phyloP scores from a whole-genome alignment of 2,888 invertebrate genomes.

The Coleophora deauratella region DNA sequence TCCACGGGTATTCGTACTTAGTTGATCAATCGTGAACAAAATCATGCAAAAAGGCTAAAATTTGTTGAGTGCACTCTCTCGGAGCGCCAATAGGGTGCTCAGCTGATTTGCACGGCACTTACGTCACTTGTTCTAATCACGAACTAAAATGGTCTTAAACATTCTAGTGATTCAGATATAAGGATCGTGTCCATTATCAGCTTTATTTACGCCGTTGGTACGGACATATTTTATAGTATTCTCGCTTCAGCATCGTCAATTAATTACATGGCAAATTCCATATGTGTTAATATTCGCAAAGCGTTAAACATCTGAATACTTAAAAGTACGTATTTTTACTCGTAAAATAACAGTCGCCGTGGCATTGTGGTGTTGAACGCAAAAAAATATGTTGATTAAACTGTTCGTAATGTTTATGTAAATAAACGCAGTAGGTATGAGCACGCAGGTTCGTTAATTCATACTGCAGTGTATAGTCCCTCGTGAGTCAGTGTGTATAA shows the following conservation, averaged over 20 bases:
- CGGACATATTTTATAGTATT: conserved; percentile 16
- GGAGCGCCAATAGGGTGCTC: conserved; percentile 34
- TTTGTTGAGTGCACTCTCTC: conserved; percentile 29
- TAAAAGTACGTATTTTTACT: too few species aligned
- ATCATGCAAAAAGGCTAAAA: conserved; percentile 19
- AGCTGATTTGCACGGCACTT: conserved; percentile 36
- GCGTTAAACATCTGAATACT: not conserved
- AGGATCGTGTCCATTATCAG: conserved; percentile 21
- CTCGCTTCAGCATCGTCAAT: conserved; percentile 31
- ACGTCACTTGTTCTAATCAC: conserved; percentile 33
- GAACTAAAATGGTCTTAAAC: conserved; percentile 23
- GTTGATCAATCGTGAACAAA: conserved; percentile 21
- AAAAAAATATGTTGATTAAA: too few species aligned
- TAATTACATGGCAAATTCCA: not conserved
- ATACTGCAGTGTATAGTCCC: too few species aligned
- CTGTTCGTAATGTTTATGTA: too few species aligned
- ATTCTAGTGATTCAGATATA: conserved; percentile 17
- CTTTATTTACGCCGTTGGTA: conserved; percentile 16
- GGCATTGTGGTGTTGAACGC: too few species aligned
- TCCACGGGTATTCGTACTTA: not conserved
- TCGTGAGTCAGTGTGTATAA: too few species aligned
- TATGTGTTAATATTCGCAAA: conserved; percentile 8
- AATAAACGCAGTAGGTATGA: too few species aligned
- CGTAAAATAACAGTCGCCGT: too few species aligned
- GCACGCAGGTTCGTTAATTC: too few species aligned